Base-by-base conservation (phyloP, 2,113 vertebrate species). In the Oenanthe oenanthe region DNA sequence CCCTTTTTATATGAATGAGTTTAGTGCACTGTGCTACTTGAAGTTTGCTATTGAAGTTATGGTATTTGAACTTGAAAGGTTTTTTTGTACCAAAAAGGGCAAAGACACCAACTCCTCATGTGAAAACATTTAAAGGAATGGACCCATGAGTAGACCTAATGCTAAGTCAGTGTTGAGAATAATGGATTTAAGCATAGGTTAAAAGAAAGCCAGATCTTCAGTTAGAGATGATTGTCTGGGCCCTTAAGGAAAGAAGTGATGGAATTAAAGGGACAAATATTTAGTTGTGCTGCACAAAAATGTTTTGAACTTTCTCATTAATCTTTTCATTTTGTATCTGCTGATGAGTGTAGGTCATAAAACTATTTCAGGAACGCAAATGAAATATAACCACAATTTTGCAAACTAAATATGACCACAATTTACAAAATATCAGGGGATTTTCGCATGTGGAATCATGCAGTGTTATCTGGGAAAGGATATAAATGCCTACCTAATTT, bases 1-100 rank as follows among this genome's bases (percentile, higher is more conserved):
- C 34, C 91, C 31, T 72, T 85, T 54, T 96, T 93, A 60, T 73
- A 70, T 84, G 45, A 86, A 67, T 83, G 40, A 94, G 50, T 85
- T 88, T 58, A 94, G 71, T 85, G 66, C 29, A 7, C 53, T 54
- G 32, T 92, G 61, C 47, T 65, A 8, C 25, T 25, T 67, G 22
- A 89, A 60, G 9, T 58, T 91, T 0, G 0, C 76, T 80, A 32
- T 31, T 77, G 53, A 84, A 75, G 9, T 8, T 13, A 21, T 0
- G 5, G 34, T 76, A 53, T 88, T 94, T 76, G 84, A 93, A 75
- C 56, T 74, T 58, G 40, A 8, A 60, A 26, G 24, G 20, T 11
- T 0, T 29, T 72, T 76, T 25, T 72, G 9, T 68, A 68, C 47
- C 45, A 40, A 68, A 62, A 88, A 60, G 2, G 3, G 9, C 34